These are phyloP conservation scores for Antitype chi DNA, from an alignment of 2,888 invertebrate species.

Conservation along the genomic window DNA sequence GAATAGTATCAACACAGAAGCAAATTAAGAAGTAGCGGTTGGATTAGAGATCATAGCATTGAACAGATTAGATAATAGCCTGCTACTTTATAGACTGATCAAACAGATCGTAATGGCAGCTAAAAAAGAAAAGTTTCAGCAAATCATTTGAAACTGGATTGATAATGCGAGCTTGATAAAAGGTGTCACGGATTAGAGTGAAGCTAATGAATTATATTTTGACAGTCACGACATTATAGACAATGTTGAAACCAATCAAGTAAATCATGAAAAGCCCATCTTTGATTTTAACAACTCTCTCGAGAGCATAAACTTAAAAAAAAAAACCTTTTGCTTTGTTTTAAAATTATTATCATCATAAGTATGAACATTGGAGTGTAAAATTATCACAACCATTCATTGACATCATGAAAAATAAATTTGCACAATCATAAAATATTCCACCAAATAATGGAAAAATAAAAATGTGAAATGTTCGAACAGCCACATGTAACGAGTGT, in stretches of 20 bases:
- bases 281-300: neutral
- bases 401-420: conserved; percentile 23
- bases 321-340: neutral
- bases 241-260: neutral
- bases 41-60: conserved; percentile 6
- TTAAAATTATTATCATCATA: neutral
- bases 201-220: neutral
- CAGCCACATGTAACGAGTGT: conserved; percentile 33
- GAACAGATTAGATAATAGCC: neutral
- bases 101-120: neutral
- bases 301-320: neutral
- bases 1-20: conserved; percentile 21
- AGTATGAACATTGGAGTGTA: neutral
- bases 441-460: conserved; percentile 20
- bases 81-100: neutral
- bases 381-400: neutral
- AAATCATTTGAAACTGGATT: neutral
- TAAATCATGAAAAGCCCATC: neutral
- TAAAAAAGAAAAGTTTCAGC: neutral
- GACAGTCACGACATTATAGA: neutral
- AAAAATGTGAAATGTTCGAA: conserved; percentile 10
- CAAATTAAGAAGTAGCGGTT: conserved; percentile 17
- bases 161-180: neutral
- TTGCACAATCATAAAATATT: conserved; percentile 26
- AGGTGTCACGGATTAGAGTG: neutral